These are phyloP conservation scores for Pachyrhynchus sulphureomaculatus DNA, from an alignment of 1,140 invertebrate species.

Conservation along the genomic window DNA sequence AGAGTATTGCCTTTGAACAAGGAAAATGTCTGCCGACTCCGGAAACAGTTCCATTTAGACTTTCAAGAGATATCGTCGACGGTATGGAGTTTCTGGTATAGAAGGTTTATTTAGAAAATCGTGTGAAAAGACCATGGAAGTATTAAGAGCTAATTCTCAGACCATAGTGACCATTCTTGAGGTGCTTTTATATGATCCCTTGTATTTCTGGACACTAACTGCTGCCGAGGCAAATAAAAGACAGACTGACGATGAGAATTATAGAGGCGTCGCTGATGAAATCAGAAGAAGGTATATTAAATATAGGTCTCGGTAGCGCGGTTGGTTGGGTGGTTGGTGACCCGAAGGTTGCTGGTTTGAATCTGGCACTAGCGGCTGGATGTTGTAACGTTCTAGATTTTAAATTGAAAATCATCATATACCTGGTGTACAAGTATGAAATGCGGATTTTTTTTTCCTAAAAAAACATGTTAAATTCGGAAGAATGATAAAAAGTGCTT, in stretches of 20 bases:
- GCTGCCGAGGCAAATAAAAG: slow-evolving; percentile 56
- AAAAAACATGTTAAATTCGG: no score
- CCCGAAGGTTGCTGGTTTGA: no score
- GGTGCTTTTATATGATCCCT: slow-evolving; percentile 90
- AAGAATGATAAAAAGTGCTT: no score
- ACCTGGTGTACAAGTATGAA: no score
- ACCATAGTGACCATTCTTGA: slow-evolving; percentile 86
- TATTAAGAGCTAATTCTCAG: slow-evolving; percentile 78
- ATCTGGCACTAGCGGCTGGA: no score
- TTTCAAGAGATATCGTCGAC: slow-evolving; percentile 88
- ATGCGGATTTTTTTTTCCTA: no score
- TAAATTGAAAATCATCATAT: no score
- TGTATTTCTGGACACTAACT: slow-evolving; percentile 83
- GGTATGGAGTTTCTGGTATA: slow-evolving; percentile 84
- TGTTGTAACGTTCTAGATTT: no score
- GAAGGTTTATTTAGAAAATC: slow-evolving; percentile 86
- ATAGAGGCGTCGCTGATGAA: slow-evolving; percentile 9
- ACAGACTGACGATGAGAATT: slow-evolving; percentile 42
- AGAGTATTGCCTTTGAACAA: slow-evolving; percentile 95
- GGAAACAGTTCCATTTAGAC: slow-evolving; percentile 90
- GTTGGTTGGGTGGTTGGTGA: no score
- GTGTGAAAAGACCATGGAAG: slow-evolving; percentile 85
- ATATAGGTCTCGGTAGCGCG: no score
- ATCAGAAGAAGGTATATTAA: slow-evolving; percentile 28
- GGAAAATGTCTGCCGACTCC: slow-evolving; percentile 83